phyloP scores from a whole-genome alignment of 2,113 vertebrate genomes.

The Meleagris gallopavo region DNA sequence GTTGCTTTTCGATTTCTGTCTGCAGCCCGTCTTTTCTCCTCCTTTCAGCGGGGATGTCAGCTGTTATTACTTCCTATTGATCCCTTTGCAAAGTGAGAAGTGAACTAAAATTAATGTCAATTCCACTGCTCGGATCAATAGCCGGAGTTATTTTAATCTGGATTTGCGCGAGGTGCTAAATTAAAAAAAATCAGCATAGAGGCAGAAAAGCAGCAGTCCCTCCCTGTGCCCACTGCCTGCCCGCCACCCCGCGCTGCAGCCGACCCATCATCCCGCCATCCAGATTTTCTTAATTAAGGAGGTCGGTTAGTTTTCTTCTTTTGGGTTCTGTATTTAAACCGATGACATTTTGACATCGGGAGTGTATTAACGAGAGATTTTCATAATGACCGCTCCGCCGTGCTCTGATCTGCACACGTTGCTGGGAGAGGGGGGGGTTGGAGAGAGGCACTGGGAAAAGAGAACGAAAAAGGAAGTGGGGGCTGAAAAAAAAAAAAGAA shows the following conservation, averaged over 20 bases:
- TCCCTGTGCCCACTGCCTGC: constrained; percentile 75
- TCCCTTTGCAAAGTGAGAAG: constrained; percentile 95
- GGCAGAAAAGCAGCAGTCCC: constrained; percentile 83
- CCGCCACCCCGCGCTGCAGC: constrained; percentile 72
- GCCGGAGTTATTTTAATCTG: constrained; percentile 94
- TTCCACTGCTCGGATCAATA: constrained; percentile 95
- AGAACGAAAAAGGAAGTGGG: constrained; percentile 58
- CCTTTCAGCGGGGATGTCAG: constrained; percentile 92
- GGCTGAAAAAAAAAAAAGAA: constrained; percentile 55
- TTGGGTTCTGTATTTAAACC: constrained; percentile 85
- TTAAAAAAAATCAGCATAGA: constrained; percentile 91
- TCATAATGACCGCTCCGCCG: constrained; percentile 86
- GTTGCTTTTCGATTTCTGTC: constrained; percentile 92
- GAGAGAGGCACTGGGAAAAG: constrained; percentile 20
- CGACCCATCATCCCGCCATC: constrained; percentile 82
- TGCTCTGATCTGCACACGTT: constrained; percentile 79
- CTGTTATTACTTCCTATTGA: constrained; percentile 98
- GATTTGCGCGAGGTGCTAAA: constrained; percentile 87
- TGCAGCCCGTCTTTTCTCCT: constrained; percentile 86
- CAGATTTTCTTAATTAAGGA: constrained; percentile 89
- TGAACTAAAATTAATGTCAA: constrained; percentile 99
- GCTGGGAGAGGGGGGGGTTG: constrained; percentile 44
- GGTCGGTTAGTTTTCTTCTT: constrained; percentile 86
- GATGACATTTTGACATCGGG: constrained; percentile 89
- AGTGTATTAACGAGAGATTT: constrained; percentile 95